Evolutionary conservation across 2,113 vertebrate genomes (phyloP), one percentile per base, ranked within the genome.

Genomic region (Rhipidura dahli): DNA sequence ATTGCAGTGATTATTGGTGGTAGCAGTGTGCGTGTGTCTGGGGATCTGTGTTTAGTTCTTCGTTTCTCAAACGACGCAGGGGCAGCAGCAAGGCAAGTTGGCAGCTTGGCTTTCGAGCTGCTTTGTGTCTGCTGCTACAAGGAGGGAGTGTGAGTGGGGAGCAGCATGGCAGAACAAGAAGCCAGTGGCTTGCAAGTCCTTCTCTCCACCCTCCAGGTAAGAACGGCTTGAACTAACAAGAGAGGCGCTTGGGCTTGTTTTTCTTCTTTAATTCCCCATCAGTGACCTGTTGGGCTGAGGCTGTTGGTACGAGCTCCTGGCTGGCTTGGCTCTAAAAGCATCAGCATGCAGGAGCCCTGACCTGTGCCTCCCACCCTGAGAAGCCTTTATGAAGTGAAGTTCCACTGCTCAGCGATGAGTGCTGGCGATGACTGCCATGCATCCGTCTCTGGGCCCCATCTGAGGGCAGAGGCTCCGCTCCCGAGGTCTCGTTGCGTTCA

Each of bases 141-240:
- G 73, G 84, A 79, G 96, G 73, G 94, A 87, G 97, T 96, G 78
- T 95, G 96, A 97, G 66, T 94, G 59, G 96, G 92, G 90, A 94
- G 91, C 82, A 97, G 84, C 91, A 99, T 99, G 99, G 98, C 98
- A 21, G 97, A 98, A 78, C 96, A 98, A 78, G 98, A 98, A 97
- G 97, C 98, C 97, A 98, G 98, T 66, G 98, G 99, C 96, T 97
- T 99, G 87, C 98, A 99, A 97, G 97, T 98, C 77, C 98, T 99
- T 61, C 98, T 99, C 57, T 98, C 97, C 72, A 98, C 98, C 24
- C 98, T 99, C 87, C 98, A 99, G 99, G 99, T 99, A 99, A 97
- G 98, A 97, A 91, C 80, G 57, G 60, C 92, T 54, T 63, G 83
- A 83, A 88, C 79, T 95, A 94, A 93, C 7, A 42, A 60, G 85